Evolutionary conservation across 2,113 vertebrate genomes (phyloP).

Genomic region (Pseudorasbora parva): DNA sequence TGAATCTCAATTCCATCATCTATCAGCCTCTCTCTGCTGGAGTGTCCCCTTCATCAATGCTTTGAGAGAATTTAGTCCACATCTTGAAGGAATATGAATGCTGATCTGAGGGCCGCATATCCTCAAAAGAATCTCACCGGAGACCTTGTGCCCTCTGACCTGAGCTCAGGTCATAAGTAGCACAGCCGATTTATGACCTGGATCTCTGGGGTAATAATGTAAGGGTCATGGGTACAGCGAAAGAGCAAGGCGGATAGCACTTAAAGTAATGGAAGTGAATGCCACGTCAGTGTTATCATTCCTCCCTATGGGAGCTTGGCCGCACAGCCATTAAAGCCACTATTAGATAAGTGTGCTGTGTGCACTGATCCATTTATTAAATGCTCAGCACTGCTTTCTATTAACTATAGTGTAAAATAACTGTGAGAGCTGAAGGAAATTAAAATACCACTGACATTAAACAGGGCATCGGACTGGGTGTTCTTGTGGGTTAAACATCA

Average conservation of each 20-base stretch:
- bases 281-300: conserved; percentile 42
- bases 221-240: conserved; percentile 16
- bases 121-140: conserved; percentile 13
- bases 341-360: conserved; percentile 43
- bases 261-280: conserved; percentile 52
- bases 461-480: not conserved
- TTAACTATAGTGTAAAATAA: conserved; percentile 44
- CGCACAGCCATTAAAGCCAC: conserved; percentile 22
- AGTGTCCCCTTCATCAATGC: not conserved
- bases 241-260: conserved; percentile 36
- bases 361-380: conserved; percentile 39
- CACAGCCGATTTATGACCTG: conserved; percentile 1
- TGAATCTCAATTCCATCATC: not conserved
- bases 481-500: not conserved
- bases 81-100: not conserved
- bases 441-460: conserved; percentile 5
- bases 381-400: conserved; percentile 27
- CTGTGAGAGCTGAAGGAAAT: conserved; percentile 8
- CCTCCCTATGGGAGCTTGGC: conserved; percentile 34
- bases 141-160: conserved; percentile 24
- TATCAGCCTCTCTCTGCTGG: not conserved
- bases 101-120: not conserved
- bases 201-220: conserved; percentile 8
- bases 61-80: not conserved
- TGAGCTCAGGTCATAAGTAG: conserved; percentile 16